Base-by-base conservation (phyloP, 2,888 invertebrate genomes). In the Andrena fulva region DNA sequence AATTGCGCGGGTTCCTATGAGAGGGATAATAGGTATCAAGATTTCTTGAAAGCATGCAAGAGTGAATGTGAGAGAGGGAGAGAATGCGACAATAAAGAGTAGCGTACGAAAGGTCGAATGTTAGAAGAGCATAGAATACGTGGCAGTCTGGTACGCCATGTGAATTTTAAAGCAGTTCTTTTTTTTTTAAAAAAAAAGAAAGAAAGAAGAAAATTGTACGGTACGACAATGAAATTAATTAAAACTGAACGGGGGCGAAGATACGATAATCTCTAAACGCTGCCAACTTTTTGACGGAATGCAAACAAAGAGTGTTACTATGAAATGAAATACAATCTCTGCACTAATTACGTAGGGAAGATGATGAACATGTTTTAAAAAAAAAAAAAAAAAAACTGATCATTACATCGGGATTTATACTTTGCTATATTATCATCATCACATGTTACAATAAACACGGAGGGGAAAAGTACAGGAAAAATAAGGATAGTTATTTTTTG, bases 401-500 rank as follows among this genome's bases (percentile, higher is more conserved):
- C 74, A 76, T 50, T 70, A 64, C 68, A 67, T 72, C 60, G 76
- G 56, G 79, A 67, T 86, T 81, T 77, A 72, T 80, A 82, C 50
- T 80, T 83, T 72, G 67, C 60, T 87, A 80, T 33, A 79, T 74
- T 75, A 81, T 78, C 82, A 82, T 82, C 74, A 86, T 69, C 71
- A 79, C 67, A 66, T 79, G 71, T 87, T 88, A 83, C 80, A 79
- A 78, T 77, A 87, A 70, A 77, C 68, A 80, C 59, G 80, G 68
- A 74, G 79, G 71, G 69, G 75, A 83, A 82, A 79, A 88, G 67
- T 88, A 87, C 87, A 89, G 86, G 77, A 89, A 82, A 87, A 85
- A 88, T 89, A 87, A 90, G 83, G 85, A 90, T 90, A 93, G 90
- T 92, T 92, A 92, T 93, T 93, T 92, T 93, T 93, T 88, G 91